Conservation (phyloP, 2,113 vertebrate species). For the Cyprinodon variegatus region DNA sequence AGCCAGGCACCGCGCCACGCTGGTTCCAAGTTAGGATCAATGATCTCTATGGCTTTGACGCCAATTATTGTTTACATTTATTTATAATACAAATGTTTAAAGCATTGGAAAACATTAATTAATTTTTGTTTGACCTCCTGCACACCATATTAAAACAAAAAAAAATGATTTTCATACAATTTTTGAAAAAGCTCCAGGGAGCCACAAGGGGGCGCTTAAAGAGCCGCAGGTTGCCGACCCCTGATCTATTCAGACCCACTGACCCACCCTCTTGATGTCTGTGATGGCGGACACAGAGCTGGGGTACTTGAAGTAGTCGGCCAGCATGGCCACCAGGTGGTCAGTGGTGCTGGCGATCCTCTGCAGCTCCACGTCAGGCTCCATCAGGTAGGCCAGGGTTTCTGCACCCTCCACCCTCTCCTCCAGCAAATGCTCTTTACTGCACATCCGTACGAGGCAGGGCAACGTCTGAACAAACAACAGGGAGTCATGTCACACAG, state of each 20-base stretch:
- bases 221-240: too few relatives aligned
- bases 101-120: too few relatives aligned
- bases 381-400: constrained; percentile 95
- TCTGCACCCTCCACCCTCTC: constrained; percentile 97
- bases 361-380: constrained; percentile 96
- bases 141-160: too few relatives aligned
- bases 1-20: too few relatives aligned
- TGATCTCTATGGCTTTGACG: too few relatives aligned
- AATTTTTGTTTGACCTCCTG: too few relatives aligned
- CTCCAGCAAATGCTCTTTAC: constrained; percentile 94
- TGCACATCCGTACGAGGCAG: constrained; percentile 98
- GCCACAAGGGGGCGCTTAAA: too few relatives aligned
- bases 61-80: too few relatives aligned
- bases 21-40: too few relatives aligned
- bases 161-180: too few relatives aligned
- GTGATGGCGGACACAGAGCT: constrained; percentile 98
- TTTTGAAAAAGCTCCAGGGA: too few relatives aligned
- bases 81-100: too few relatives aligned
- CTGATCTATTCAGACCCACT: not conserved
- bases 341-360: constrained; percentile 96
- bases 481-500: not conserved
- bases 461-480: constrained; percentile 86
- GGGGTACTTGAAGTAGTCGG: constrained; percentile 99
- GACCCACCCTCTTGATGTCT: constrained; percentile 96
- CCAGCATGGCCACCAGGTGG: constrained; percentile 95